Evolutionary conservation across 2,113 vertebrate genomes (phyloP).

Genomic region (Stercorarius parasiticus): DNA sequence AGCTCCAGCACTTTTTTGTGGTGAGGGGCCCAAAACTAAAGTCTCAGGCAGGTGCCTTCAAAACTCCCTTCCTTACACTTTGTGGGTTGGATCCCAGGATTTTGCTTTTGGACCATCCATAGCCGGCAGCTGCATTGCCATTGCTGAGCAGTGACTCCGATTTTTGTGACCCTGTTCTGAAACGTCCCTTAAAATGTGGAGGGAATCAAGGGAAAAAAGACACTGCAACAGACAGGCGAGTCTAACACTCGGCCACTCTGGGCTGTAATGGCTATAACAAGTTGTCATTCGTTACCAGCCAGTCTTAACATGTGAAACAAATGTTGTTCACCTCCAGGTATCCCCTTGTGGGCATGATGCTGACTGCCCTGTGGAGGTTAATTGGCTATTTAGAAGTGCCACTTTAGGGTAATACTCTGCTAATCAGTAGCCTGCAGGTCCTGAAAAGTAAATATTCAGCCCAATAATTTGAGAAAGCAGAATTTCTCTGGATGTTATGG

Average conservation of each 20-base stretch:
- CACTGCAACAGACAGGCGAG: background rate
- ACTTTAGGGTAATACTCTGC: background rate
- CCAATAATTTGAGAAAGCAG: constrained; percentile 5
- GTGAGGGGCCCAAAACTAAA: too few species aligned
- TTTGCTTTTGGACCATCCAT: background rate
- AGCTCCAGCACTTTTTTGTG: too few species aligned
- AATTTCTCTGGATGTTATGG: background rate
- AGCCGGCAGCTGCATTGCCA: background rate
- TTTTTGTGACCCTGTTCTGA: background rate
- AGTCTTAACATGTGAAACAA: background rate
- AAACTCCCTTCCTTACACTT: background rate
- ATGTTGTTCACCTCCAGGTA: constrained; percentile 12
- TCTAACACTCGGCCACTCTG: background rate
- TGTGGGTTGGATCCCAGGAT: background rate
- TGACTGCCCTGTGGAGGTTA: background rate
- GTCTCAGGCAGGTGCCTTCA: background rate
- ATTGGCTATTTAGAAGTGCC: background rate
- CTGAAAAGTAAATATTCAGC: background rate
- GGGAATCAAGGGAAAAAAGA: background rate
- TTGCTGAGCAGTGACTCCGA: background rate
- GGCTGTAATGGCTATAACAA: background rate
- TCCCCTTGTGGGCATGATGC: background rate
- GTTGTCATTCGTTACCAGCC: background rate
- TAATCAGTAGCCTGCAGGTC: background rate
- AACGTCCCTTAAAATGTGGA: background rate